Conservation (phyloP, 1,140 invertebrate genomes). For the Bacillus rossius region DNA sequence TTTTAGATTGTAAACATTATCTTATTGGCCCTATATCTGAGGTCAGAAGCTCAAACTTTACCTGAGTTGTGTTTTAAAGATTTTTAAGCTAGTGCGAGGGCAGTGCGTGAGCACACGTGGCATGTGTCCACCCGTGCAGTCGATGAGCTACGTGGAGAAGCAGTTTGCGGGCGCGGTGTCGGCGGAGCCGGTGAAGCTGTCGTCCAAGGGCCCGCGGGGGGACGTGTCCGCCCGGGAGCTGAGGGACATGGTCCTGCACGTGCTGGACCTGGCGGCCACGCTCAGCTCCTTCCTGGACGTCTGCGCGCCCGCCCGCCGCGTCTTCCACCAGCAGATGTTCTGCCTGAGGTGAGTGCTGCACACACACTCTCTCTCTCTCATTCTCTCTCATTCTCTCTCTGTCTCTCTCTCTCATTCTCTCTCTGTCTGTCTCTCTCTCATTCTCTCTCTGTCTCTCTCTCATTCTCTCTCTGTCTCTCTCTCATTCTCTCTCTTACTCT, state of each 20-base stretch:
- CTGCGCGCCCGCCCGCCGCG: constrained; percentile 47
- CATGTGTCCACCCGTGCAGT: constrained; percentile 28
- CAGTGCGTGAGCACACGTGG: no score
- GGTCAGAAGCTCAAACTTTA: no score
- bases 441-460: no score
- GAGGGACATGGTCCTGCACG: constrained; percentile 62
- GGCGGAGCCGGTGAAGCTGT: constrained; percentile 10
- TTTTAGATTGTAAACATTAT: no score
- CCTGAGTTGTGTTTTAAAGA: no score
- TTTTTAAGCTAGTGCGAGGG: no score
- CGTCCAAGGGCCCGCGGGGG: neutral
- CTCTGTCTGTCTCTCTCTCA: neutral
- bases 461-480: no score
- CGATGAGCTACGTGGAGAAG: constrained; percentile 40
- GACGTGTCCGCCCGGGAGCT: constrained; percentile 46
- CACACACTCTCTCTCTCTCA: no score
- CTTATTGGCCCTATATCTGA: no score
- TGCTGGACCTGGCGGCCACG: constrained; percentile 62
- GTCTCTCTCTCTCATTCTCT: neutral
- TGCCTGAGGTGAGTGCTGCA: constrained; percentile 46
- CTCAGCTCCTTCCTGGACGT: constrained; percentile 57
- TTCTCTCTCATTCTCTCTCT: no score
- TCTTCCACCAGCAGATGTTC: constrained; percentile 50
- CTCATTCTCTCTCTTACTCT: constrained; percentile 4
- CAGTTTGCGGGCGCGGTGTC: constrained; percentile 42